Evolutionary conservation across 2,113 vertebrate genomes (phyloP), one percentile per base, ranked within the genome.

Genomic region (Microcebus griseorufus): DNA sequence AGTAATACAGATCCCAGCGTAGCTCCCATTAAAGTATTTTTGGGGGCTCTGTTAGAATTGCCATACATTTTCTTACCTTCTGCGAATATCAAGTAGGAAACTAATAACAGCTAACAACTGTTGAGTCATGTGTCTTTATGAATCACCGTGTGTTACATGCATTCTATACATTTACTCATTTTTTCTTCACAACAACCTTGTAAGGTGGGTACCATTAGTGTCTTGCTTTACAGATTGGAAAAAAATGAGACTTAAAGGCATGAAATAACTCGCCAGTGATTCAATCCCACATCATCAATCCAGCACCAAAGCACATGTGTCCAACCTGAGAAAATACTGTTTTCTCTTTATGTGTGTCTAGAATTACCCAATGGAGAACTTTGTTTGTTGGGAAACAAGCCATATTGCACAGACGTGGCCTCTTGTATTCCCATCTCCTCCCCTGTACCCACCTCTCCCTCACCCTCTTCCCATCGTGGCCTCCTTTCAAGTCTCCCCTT

Each of bases 401-500:
- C 48, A 0, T 1, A 1, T 4, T 2, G 29, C 55, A 3, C 11
- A 23, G 4, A 6, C 1, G 1, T n/a, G 34, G 39, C 32, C 29
- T 70, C 65, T 9, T 27, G 3, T 13, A 9, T 23, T 58, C 48
- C 42, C 65, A 55, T 79, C 4, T 45, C 64, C 53, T 51, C 27
- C 9, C 53, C 16, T 4, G 7, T 12, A 3, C 39, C n/a, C 5
- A 2, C 51, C 34, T 89, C 32, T 88, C 34, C 6, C 37, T 58
- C 69, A 75, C 62, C 34, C 0, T 97, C 79, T 62, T 73, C 73
- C 62, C 87, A 32, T 18, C 42, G 45, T 78, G 92, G 5, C 96
- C 90, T 92, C 97, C 92, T 96, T 91, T 98, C 95, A 98, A 95
- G 93, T 97, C 42, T 97, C 70, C 95, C 96, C 97, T 98, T 93